These are phyloP conservation scores for Geophilus truncorum DNA, from an alignment of 2,888 invertebrate species.

Conservation along the genomic window DNA sequence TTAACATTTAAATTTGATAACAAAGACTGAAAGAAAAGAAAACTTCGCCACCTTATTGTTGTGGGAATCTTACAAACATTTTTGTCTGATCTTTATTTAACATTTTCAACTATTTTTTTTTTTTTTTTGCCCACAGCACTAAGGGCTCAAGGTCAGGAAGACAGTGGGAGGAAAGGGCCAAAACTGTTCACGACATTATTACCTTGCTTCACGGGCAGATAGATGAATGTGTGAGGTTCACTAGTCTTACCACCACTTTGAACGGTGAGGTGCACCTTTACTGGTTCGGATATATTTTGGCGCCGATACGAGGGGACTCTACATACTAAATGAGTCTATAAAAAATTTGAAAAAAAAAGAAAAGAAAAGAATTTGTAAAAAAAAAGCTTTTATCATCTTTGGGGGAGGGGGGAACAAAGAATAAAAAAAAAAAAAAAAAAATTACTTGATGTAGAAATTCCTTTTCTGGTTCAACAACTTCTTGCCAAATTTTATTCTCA, in stretches of 20 bases:
- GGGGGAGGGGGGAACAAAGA: no score
- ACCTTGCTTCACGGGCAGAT: constrained; percentile 56
- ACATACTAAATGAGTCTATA: constrained; percentile 79
- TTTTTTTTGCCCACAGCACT: constrained; percentile 29
- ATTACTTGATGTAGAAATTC: constrained; percentile 80
- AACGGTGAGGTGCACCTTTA: constrained; percentile 70
- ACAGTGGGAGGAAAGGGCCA: constrained; percentile 32
- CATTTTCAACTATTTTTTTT: neutral
- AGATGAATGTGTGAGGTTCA: constrained; percentile 77
- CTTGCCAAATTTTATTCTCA: constrained; percentile 61
- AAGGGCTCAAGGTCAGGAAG: constrained; percentile 26
- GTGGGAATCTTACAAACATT: constrained; percentile 29
- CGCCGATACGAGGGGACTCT: constrained; percentile 72
- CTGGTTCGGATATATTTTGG: constrained; percentile 63
- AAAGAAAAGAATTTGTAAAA: no score
- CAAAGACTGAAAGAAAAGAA: constrained; percentile 7
- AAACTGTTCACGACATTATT: constrained; percentile 30
- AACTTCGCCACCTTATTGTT: constrained; percentile 28
- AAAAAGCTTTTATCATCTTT: no score
- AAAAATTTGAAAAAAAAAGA: no score
- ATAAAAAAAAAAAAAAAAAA: no score
- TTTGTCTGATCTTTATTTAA: neutral
- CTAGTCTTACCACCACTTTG: constrained; percentile 80
- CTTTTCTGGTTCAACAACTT: constrained; percentile 76
- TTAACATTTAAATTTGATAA: neutral